phyloP scores from a whole-genome alignment of 2,797 vertebrate genomes.

The Artibeus lituratus region DNA sequence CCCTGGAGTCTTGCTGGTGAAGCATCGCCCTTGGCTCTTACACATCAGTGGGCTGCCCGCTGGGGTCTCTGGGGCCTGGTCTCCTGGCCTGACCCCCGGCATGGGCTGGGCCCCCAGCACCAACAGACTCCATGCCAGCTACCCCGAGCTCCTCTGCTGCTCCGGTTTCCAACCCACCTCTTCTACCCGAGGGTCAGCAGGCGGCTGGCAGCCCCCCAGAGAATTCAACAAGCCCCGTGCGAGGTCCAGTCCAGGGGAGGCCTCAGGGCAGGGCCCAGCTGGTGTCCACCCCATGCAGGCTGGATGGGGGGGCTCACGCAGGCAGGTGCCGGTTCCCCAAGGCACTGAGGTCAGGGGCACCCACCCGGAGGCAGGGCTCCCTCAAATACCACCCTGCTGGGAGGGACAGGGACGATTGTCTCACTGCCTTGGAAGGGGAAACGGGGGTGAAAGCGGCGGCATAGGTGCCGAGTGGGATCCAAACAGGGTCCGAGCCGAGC shows the following conservation, averaged over 20 bases:
- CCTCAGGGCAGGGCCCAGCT: background rate
- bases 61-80: background rate
- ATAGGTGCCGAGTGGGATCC: constrained; percentile 71
- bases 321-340: background rate
- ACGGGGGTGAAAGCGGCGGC: background rate
- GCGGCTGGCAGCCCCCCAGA: background rate
- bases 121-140: background rate
- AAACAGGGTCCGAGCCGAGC: constrained; percentile 69
- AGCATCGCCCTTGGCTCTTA: background rate
- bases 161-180: background rate
- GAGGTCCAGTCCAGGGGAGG: background rate
- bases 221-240: background rate
- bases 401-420: constrained; percentile 59
- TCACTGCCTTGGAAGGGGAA: constrained; percentile 53
- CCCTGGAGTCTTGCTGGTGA: no score
- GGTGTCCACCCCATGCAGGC: no score
- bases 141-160: background rate
- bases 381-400: constrained; percentile 3
- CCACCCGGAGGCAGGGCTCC: background rate
- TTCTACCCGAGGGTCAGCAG: background rate
- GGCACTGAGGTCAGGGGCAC: background rate
- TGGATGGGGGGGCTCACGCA: background rate
- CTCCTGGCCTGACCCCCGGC: background rate
- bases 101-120: background rate
- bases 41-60: rapidly evolving